These are phyloP conservation scores for Tamias sibiricus DNA, from an alignment of 2,113 vertebrate species.

Conservation along the genomic window DNA sequence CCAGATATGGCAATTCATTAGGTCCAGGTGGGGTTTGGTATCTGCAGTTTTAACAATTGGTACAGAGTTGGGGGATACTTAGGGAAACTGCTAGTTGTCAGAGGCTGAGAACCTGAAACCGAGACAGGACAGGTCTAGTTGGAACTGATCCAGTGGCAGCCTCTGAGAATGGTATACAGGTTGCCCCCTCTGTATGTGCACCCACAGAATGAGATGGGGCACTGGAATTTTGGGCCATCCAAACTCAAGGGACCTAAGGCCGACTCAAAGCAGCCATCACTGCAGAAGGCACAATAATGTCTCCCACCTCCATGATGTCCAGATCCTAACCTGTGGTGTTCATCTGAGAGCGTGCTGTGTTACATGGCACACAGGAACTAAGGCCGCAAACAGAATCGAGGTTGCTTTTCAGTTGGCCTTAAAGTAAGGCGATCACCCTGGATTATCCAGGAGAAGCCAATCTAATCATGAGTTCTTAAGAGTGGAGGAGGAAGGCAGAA, in stretches of 20 bases:
- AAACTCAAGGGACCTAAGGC: neutral
- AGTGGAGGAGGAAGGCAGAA: neutral
- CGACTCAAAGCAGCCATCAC: neutral
- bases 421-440: neutral
- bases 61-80: neutral
- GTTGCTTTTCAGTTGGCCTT: neutral
- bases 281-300: neutral
- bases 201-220: neutral
- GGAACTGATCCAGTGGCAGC: neutral
- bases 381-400: neutral
- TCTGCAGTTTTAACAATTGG: neutral
- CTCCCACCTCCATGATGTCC: neutral
- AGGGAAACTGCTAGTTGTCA: neutral
- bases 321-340: neutral
- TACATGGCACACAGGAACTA: neutral
- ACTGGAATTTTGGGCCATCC: neutral
- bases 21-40: neutral
- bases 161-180: neutral
- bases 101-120: neutral
- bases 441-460: neutral
- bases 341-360: neutral
- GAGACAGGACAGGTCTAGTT: neutral
- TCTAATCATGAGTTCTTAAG: neutral
- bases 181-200: fast-evolving
- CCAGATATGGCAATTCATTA: neutral